These are phyloP conservation scores for Craterocephalus amniculus DNA, from an alignment of 2,797 vertebrate species.

Conservation along the genomic window DNA sequence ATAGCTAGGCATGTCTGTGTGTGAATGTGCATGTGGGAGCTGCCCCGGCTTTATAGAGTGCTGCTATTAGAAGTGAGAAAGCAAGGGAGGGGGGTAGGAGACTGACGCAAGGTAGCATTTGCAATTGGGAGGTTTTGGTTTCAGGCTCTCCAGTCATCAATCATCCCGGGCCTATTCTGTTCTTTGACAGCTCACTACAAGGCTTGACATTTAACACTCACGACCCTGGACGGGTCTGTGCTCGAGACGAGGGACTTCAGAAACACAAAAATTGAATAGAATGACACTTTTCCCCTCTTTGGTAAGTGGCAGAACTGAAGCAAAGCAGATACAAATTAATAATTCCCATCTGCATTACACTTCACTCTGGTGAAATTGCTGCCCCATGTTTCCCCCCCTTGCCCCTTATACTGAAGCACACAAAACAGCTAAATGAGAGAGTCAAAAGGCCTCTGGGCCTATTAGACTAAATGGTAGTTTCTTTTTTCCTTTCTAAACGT, in stretches of 20 bases:
- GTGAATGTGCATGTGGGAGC: slow-evolving; percentile 69
- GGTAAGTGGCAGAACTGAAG: slow-evolving; percentile 81
- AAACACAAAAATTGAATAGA: slow-evolving; percentile 85
- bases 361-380: slow-evolving; percentile 74
- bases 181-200: slow-evolving; percentile 99
- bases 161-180: slow-evolving; percentile 98
- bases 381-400: slow-evolving; percentile 67
- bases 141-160: slow-evolving; percentile 99
- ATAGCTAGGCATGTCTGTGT: slow-evolving; percentile 61
- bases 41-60: slow-evolving; percentile 90
- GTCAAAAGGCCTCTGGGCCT: slow-evolving; percentile 82
- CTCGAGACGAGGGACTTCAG: slow-evolving; percentile 89
- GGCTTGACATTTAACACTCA: slow-evolving; percentile 99
- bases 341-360: slow-evolving; percentile 86
- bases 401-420: slow-evolving; percentile 73
- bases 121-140: slow-evolving; percentile 97
- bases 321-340: slow-evolving; percentile 89
- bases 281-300: slow-evolving; percentile 78
- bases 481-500: slow-evolving; percentile 61
- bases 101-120: slow-evolving; percentile 97
- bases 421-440: slow-evolving; percentile 83
- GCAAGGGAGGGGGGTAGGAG: slow-evolving; percentile 74
- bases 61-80: slow-evolving; percentile 78
- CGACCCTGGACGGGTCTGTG: slow-evolving; percentile 93
- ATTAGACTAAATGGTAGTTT: slow-evolving; percentile 81